Evolutionary conservation across 2,113 vertebrate genomes (phyloP).

Genomic region (Brachyhypopomus gauderio): DNA sequence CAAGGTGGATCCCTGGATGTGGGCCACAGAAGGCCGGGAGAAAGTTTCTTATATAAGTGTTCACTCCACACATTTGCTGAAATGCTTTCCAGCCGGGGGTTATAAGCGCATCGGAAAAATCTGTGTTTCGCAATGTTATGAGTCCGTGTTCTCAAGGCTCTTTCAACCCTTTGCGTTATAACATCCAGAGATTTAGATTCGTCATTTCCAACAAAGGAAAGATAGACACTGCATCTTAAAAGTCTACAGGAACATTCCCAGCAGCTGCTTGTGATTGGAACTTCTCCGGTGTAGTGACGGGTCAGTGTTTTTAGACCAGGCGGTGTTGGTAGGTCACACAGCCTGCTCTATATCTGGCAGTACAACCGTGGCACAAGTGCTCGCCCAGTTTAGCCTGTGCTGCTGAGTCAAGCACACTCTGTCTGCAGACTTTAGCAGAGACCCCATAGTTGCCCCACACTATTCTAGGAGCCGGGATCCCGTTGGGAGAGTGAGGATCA

Average conservation of each 20-base stretch:
- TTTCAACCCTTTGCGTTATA: neutral
- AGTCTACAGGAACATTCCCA: neutral
- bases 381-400: slow-evolving; percentile 14
- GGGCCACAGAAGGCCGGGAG: slow-evolving; percentile 40
- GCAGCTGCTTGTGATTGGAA: neutral
- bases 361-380: neutral
- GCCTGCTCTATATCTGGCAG: slow-evolving; percentile 31
- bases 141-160: neutral
- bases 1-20: slow-evolving; percentile 61
- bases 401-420: slow-evolving; percentile 39
- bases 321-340: slow-evolving; percentile 33
- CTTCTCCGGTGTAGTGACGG: neutral
- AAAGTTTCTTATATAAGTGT: slow-evolving; percentile 46
- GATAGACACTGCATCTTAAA: neutral
- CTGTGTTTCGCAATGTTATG: slow-evolving; percentile 17
- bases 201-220: neutral
- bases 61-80: slow-evolving; percentile 29
- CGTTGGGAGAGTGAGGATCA: neutral
- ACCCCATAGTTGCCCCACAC: neutral
- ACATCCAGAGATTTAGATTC: neutral
- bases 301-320: neutral
- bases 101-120: slow-evolving; percentile 22
- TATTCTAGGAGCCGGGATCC: neutral
- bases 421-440: neutral
- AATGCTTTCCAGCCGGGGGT: slow-evolving; percentile 20